Percentiles rank a stretch among this genome's conserved stretches.
Evolutionary conservation across 2,888 invertebrate genomes (phyloP).

Genomic region (Cylloceria caligata): DNA sequence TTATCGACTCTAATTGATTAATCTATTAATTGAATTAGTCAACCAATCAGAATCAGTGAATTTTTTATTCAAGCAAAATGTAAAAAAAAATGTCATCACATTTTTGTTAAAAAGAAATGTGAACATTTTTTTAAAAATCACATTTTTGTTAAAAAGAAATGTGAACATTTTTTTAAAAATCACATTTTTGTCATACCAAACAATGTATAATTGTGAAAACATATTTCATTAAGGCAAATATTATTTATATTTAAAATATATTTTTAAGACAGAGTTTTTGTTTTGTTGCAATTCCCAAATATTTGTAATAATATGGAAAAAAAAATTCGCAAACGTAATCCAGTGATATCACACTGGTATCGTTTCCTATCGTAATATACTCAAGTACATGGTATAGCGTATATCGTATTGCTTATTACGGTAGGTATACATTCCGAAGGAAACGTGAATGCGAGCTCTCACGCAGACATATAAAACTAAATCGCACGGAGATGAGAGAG

Average conservation of each 20-base stretch:
- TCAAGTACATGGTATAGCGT: constrained; percentile 50
- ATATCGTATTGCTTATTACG: constrained; percentile 56
- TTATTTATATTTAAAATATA: not conserved
- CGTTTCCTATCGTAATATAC: constrained; percentile 59
- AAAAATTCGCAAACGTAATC: constrained; percentile 32
- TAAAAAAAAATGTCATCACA: too few species aligned
- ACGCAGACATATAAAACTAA: constrained; percentile 57
- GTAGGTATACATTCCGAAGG: constrained; percentile 38
- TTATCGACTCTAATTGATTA: too few species aligned
- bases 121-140: too few species aligned
- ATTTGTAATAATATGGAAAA: not conserved
- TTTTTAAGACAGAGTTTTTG: not conserved
- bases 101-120: too few species aligned
- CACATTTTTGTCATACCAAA: too few species aligned
- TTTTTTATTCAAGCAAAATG: too few species aligned
- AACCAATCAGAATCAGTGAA: too few species aligned
- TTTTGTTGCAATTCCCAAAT: not conserved
- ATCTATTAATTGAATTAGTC: too few species aligned
- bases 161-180: too few species aligned
- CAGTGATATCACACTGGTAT: constrained; percentile 38
- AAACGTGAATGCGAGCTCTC: constrained; percentile 41
- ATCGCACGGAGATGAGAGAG: constrained; percentile 55
- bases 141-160: too few species aligned
- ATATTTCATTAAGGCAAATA: too few species aligned
- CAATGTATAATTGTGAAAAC: too few species aligned